These are phyloP conservation scores for Polymixis lichenea DNA, from an alignment of 2,888 invertebrate genomes.

Conservation along the genomic window DNA sequence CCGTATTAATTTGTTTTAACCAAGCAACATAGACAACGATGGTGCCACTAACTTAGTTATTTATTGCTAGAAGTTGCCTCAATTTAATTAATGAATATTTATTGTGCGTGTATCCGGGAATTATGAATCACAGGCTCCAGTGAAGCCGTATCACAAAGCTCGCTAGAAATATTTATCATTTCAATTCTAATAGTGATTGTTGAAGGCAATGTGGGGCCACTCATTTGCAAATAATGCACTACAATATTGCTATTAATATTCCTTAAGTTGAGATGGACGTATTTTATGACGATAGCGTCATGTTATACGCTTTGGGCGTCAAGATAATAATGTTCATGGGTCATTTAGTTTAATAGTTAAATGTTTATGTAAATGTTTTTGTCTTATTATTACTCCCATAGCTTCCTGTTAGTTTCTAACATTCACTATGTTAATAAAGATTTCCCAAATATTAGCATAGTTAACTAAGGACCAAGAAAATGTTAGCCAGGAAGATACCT, in stretches of 20 bases:
- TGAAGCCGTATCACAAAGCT: slow-evolving; percentile 30
- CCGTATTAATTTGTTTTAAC: background rate
- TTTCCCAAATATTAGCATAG: slow-evolving; percentile 19
- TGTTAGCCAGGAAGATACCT: slow-evolving; percentile 20
- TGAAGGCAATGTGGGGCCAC: slow-evolving; percentile 32
- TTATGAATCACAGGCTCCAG: slow-evolving; percentile 60
- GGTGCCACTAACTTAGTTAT: slow-evolving; percentile 52
- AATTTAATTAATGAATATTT: slow-evolving; percentile 73
- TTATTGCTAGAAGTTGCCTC: slow-evolving; percentile 53
- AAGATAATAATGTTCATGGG: slow-evolving; percentile 37
- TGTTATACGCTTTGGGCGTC: slow-evolving; percentile 10
- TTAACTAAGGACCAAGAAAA: slow-evolving; percentile 16
- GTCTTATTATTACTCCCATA: slow-evolving; percentile 8
- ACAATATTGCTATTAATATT: slow-evolving; percentile 37
- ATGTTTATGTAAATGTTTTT: slow-evolving; percentile 36
- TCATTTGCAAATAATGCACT: slow-evolving; percentile 46
- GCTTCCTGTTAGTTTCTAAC: slow-evolving; percentile 16
- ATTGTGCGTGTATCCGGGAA: slow-evolving; percentile 76
- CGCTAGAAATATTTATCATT: slow-evolving; percentile 45
- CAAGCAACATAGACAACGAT: slow-evolving; percentile 12
- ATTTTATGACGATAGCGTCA: slow-evolving; percentile 32
- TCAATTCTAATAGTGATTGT: slow-evolving; percentile 41
- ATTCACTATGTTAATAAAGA: slow-evolving; percentile 17
- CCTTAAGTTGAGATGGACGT: slow-evolving; percentile 15
- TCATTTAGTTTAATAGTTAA: slow-evolving; percentile 42